phyloP scores from a whole-genome alignment of 2,113 vertebrate genomes.

The Trachemys scripta region DNA sequence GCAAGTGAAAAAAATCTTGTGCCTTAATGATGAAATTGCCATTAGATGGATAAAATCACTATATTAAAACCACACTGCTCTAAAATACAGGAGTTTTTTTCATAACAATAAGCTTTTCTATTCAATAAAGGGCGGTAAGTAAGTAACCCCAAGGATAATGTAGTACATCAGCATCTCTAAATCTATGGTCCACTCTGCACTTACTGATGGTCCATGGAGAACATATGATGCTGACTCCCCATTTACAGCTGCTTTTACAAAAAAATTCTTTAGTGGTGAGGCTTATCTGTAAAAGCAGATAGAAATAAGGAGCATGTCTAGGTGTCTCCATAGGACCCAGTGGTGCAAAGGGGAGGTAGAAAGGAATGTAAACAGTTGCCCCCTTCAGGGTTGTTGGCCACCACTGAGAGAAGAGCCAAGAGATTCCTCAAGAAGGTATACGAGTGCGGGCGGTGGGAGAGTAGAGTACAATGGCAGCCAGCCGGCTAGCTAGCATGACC shows the following conservation, averaged over 20 bases:
- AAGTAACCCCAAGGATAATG: background rate
- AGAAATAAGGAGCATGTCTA: background rate
- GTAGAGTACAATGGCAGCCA: background rate
- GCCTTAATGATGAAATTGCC: background rate
- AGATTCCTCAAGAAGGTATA: background rate
- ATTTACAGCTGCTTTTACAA: background rate
- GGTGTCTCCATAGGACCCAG: background rate
- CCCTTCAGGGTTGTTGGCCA: background rate
- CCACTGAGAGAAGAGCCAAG: background rate
- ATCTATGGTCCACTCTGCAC: background rate
- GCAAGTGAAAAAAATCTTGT: background rate
- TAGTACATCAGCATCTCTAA: background rate
- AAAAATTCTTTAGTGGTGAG: background rate
- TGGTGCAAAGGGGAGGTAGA: background rate
- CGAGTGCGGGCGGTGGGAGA: background rate
- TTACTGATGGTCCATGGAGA: background rate
- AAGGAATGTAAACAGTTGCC: background rate
- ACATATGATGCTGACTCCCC: background rate
- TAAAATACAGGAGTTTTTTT: background rate
- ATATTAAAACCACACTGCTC: background rate
- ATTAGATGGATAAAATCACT: background rate
- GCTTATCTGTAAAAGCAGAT: background rate
- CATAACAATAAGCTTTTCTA: background rate
- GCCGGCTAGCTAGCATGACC: background rate
- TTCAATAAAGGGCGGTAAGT: background rate